Percentiles rank a stretch among this genome's conserved stretches.
phyloP scores from a whole-genome alignment of 1,140 invertebrate genomes.

The Aphaenogaster ashmeadi region DNA sequence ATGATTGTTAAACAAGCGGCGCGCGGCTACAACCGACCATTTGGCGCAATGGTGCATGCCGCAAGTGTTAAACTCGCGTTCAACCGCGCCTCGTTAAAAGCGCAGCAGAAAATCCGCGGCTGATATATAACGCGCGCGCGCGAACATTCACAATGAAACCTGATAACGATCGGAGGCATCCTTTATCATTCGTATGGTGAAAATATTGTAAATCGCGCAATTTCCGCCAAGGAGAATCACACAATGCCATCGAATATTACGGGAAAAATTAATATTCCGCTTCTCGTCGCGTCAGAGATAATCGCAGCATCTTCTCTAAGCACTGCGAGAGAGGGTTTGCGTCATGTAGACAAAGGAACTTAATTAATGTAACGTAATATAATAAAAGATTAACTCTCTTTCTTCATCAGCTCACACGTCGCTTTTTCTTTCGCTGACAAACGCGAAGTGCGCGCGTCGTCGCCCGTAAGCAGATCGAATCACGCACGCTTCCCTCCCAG shows the following conservation, averaged over 20 bases:
- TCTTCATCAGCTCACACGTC: conserved; percentile 19
- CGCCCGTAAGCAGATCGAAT: conserved; percentile 63
- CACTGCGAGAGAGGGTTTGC: background rate
- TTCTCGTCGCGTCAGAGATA: background rate
- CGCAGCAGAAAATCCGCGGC: conserved; percentile 57
- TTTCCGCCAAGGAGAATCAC: background rate
- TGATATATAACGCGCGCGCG: conserved; percentile 66
- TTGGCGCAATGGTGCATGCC: conserved; percentile 78
- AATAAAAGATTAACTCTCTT: conserved; percentile 42
- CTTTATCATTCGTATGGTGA: background rate
- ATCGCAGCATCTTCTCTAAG: background rate
- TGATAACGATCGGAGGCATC: background rate
- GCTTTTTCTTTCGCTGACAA: conserved; percentile 5
- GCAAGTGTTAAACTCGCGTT: conserved; percentile 76
- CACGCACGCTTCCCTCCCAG: conserved; percentile 4
- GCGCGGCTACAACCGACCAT: conserved; percentile 61
- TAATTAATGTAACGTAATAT: conserved; percentile 71
- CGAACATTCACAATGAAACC: background rate
- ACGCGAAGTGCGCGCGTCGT: background rate
- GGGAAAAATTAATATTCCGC: conserved; percentile 37
- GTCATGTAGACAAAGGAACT: conserved; percentile 66
- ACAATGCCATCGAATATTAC: conserved; percentile 13
- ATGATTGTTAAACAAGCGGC: conserved; percentile 84
- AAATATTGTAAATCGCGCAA: conserved; percentile 37
- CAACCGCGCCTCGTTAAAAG: conserved; percentile 80